These are phyloP conservation scores for Cremastinae sp. DNA, from an alignment of 2,888 invertebrate genomes.

Conservation along the genomic window DNA sequence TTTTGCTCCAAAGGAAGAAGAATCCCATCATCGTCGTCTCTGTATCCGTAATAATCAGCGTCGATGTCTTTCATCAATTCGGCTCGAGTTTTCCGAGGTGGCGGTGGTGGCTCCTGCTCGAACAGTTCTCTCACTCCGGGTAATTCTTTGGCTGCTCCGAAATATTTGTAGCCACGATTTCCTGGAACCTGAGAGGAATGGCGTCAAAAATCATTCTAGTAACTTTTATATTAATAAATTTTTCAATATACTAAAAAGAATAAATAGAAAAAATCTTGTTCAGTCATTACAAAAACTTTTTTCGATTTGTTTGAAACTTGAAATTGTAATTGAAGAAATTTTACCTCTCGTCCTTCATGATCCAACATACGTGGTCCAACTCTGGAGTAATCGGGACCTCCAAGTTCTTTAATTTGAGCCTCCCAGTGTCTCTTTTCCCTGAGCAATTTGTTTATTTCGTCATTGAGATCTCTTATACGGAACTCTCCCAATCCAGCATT, in stretches of 20 bases:
- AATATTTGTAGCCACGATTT: slow-evolving; percentile 98
- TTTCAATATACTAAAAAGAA: too few relatives aligned
- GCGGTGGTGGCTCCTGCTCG: slow-evolving; percentile 96
- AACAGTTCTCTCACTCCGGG: slow-evolving; percentile 98
- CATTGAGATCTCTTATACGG: slow-evolving; percentile 97
- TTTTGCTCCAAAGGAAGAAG: slow-evolving; percentile 92
- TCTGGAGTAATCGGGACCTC: slow-evolving; percentile 96
- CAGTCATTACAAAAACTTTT: background rate
- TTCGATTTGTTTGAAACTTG: too few relatives aligned
- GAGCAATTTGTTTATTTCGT: slow-evolving; percentile 98
- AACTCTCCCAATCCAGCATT: slow-evolving; percentile 99
- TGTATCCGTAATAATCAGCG: slow-evolving; percentile 99
- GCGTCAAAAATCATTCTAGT: too few relatives aligned
- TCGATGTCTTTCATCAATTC: slow-evolving; percentile 99
- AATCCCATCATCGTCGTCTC: slow-evolving; percentile 99
- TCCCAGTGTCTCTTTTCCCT: slow-evolving; percentile 99
- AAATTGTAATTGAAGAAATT: background rate
- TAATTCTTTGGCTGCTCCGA: slow-evolving; percentile 98
- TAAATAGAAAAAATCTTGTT: background rate
- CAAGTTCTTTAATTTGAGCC: slow-evolving; percentile 95
- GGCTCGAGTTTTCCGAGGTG: slow-evolving; percentile 94
- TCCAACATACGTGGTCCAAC: slow-evolving; percentile 96
- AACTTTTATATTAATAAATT: too few relatives aligned
- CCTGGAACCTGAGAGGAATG: slow-evolving; percentile 93
- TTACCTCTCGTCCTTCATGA: slow-evolving; percentile 92